Percentiles rank a stretch among this genome's conserved stretches.
These are phyloP conservation scores for Montipora efflorescens DNA, from an alignment of 64 coral and sea anemone species.

Conservation along the genomic window DNA sequence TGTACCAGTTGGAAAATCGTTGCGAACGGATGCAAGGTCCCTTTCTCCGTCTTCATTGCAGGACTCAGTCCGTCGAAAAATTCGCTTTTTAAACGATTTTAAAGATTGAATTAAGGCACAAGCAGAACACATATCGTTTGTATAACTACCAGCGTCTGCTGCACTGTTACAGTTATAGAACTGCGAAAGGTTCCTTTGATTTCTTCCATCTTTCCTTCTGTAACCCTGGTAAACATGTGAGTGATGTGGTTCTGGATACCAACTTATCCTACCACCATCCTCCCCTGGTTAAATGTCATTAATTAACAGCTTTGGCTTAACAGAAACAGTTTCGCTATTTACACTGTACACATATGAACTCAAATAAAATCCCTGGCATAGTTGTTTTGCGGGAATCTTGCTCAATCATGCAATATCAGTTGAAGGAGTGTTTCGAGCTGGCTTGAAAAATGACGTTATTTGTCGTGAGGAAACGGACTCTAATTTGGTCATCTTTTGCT, in stretches of 20 bases:
- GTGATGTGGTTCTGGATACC: slow-evolving; percentile 44
- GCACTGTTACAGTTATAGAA: too few relatives aligned
- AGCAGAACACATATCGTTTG: too few relatives aligned
- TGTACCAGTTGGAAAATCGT: too few relatives aligned
- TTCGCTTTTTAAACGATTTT: too few relatives aligned
- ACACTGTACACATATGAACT: neutral
- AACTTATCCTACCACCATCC: slow-evolving; percentile 14
- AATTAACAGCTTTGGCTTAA: neutral
- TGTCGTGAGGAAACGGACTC: neutral
- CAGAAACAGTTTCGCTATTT: neutral
- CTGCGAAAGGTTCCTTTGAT: too few relatives aligned
- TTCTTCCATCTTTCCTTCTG: too few relatives aligned
- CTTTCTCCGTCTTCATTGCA: too few relatives aligned
- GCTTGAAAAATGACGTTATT: neutral
- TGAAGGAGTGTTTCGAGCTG: neutral
- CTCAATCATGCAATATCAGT: neutral
- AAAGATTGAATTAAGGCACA: too few relatives aligned
- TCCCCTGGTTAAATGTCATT: slow-evolving; percentile 12
- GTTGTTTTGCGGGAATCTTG: slow-evolving; percentile 8
- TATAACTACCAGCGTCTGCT: too few relatives aligned
- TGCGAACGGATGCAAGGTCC: too few relatives aligned
- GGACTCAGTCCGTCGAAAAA: too few relatives aligned
- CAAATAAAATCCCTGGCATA: slow-evolving; percentile 36
- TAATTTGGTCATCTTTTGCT: neutral
- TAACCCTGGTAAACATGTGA: too few relatives aligned